Percentiles rank a stretch among this genome's conserved stretches.
These are phyloP conservation scores for Hippocampus comes DNA, from an alignment of 2,113 vertebrate genomes.

Conservation along the genomic window DNA sequence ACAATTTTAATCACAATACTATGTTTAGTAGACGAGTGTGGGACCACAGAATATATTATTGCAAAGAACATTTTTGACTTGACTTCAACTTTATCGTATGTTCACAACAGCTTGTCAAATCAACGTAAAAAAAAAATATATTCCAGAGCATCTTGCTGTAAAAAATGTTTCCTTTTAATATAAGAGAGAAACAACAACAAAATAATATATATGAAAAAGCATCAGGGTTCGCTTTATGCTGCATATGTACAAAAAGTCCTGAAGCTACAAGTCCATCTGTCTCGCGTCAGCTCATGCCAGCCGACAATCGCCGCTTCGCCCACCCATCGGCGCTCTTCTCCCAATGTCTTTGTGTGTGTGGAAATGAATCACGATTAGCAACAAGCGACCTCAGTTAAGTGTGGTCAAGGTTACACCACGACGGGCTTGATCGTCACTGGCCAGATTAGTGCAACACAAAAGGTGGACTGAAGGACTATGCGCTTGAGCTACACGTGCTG, in stretches of 20 bases:
- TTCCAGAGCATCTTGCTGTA: constrained; percentile 52
- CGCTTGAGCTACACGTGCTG: neutral
- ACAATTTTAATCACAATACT: too few relatives aligned
- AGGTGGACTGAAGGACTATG: constrained; percentile 20
- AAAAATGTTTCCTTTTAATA: constrained; percentile 66
- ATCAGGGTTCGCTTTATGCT: constrained; percentile 51
- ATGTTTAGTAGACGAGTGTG: too few relatives aligned
- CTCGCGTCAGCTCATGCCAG: constrained; percentile 8
- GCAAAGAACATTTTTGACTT: too few relatives aligned
- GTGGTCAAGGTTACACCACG: neutral
- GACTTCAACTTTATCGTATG: constrained; percentile 31
- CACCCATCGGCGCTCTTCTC: neutral
- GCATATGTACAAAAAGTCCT: constrained; percentile 70
- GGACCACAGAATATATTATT: too few relatives aligned
- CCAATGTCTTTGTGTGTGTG: neutral
- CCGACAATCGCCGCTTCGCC: neutral
- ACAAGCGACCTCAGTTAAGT: constrained; percentile 20
- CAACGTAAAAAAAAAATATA: constrained; percentile 47
- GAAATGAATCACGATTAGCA: neutral
- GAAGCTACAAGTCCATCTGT: constrained; percentile 50
- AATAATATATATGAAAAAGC: constrained; percentile 54
- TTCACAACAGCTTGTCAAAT: constrained; percentile 65
- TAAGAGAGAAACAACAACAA: constrained; percentile 55
- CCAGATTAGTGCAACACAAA: constrained; percentile 52
- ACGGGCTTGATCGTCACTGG: constrained; percentile 5